Evolutionary conservation across 2,888 invertebrate genomes (phyloP), one percentile per base, ranked within the genome.

Genomic region (Galerucella calmariensis): DNA sequence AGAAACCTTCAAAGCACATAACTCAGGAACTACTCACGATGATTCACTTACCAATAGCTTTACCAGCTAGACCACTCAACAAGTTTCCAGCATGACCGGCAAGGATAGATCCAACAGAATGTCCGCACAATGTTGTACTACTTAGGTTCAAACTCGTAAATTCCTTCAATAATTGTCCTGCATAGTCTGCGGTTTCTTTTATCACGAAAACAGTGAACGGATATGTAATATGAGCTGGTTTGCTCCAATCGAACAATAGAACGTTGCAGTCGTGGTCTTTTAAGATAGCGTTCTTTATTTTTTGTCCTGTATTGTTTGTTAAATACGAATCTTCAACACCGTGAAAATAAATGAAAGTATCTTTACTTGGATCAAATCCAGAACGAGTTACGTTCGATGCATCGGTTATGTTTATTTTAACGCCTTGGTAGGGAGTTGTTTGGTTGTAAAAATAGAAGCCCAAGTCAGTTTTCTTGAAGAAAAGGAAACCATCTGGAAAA

Each of bases 201-300:
- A 74, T 59, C 65, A 59, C 75, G 76, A 35, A 77, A 74, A 9
- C 67, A 62, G 14, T 71, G 14, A 81, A 81, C 66, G 53, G 53
- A 20, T 62, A 70, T 11, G 20, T 1, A 44, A 68, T 20, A 20
- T 63, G n/a, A 16, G 27, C 5, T 1, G 71, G 70, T 71, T 73
- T 65, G 35, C 79, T 79, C 86, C 86, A 86, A 73, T 86, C 85
- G 6, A 84, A 84, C 1, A 86, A 82, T 63, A 86, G 83, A 5
- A 86, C 78, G 68, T 86, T 86, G 20, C 81, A 76, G 72, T 86
- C 82, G 24, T 78, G 62, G 6, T 63, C 70, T 9, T 72, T 56
- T 3, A 85, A 71, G 14, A 83, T 70, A 6, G 84, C 84, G n/a
- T 76, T 75, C 67, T 77, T 82, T 12, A 85, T 75, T 1, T 77